These are phyloP conservation scores for Heliconius hortense DNA, from an alignment of 2,888 invertebrate genomes.

Conservation along the genomic window DNA sequence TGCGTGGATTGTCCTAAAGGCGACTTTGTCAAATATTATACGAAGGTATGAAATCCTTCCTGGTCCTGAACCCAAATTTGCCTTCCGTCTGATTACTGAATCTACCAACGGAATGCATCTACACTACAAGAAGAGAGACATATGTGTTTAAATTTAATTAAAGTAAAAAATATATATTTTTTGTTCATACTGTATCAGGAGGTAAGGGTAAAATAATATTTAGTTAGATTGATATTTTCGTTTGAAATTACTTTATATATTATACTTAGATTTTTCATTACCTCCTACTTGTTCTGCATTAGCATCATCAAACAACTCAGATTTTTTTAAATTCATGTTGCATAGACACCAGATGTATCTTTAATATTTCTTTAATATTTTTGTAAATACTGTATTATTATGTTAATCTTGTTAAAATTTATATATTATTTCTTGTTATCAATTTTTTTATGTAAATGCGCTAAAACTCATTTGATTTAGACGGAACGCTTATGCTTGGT, in stretches of 20 bases:
- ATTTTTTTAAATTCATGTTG: background rate
- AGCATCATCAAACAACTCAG: background rate
- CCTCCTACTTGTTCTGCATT: background rate
- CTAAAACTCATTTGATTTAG: too few species aligned
- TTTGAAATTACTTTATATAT: background rate
- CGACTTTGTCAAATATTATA: conserved; percentile 51
- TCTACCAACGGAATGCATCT: conserved; percentile 52
- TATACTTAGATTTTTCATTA: background rate
- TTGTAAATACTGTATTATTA: conserved; percentile 2
- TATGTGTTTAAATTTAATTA: background rate
- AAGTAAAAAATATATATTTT: background rate
- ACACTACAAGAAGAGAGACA: conserved; percentile 44
- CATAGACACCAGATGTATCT: background rate
- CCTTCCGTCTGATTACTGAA: conserved; percentile 51
- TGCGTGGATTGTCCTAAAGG: conserved; percentile 53
- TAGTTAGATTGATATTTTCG: background rate
- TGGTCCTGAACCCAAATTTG: conserved; percentile 50
- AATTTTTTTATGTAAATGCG: too few species aligned
- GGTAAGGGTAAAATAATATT: background rate
- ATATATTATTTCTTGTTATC: background rate
- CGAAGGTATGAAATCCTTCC: conserved; percentile 50
- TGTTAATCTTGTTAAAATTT: background rate
- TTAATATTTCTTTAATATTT: background rate
- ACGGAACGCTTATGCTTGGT: too few species aligned
- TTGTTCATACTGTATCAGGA: background rate